Base-by-base conservation (phyloP, 2,888 invertebrate genomes). In the Muschampia plurimacula region DNA sequence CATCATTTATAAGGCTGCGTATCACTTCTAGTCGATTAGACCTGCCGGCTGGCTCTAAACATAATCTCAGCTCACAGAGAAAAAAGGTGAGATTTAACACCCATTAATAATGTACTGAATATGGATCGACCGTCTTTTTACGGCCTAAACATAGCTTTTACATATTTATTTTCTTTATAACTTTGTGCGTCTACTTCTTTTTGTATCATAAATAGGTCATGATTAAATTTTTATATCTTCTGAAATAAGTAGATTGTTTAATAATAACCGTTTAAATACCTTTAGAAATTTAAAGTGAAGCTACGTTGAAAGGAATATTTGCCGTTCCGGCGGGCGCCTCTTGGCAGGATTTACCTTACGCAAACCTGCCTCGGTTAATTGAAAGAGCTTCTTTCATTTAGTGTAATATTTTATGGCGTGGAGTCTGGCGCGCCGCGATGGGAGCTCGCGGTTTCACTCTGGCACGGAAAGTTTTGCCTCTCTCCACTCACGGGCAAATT, bases 301-400 rank as follows among this genome's bases (percentile, higher is more conserved):
- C 80, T 78, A 77, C 76, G 75, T 73, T 75, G 75, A 79, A 79
- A 81, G 79, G 82, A 85, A 87, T 86, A 84, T 87, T 87, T 84
- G 81, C 80, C 81, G 85, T 84, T 83, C 81, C 79, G 81, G 80
- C 82, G 84, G 82, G 82, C 83, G 86, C 84, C 87, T 87, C 88
- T 88, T 87, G 85, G 87, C 84, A 83, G 83, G 84, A 86, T 89
- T 89, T 89, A 86, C 88, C 86, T 90, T 89, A 89, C 88, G 88
- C 88, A 89, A 91, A 91, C 89, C 89, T 90, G 88, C 86, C 88
- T 89, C 86, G 81, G 87, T 91, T 93, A 93, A 93, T 92, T 92
- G 89, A 92, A 92, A 92, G 89, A 89, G 89, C 90, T 91, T 90
- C 89, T 92, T 91, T 91, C 91, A 86, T 91, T 91, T 86, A 86